Conservation (phyloP, 2,888 invertebrate genomes). For the Caenorhabditis becei region DNA sequence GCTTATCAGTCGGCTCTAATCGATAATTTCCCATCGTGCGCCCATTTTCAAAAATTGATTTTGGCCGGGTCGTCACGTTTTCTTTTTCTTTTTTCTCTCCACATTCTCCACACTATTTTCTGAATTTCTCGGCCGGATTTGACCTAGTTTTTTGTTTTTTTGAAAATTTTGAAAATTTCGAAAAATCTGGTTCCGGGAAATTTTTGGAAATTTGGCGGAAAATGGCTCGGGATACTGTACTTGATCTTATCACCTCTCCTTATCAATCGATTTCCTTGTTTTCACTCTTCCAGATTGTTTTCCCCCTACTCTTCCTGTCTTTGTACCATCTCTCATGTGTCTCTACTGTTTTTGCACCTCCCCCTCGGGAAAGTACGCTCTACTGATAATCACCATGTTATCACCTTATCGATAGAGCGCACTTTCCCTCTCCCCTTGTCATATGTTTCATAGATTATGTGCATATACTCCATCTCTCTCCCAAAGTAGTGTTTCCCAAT, state of each 20-base stretch:
- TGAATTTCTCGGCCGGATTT: background rate
- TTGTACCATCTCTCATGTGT: conserved; percentile 21
- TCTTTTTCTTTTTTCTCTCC: background rate
- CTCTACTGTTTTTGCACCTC: background rate
- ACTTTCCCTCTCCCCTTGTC: conserved; percentile 15
- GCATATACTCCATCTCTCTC: conserved; percentile 9
- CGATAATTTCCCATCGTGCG: conserved; percentile 7
- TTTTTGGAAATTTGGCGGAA: no score
- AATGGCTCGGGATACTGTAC: no score
- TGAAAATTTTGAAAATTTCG: no score
- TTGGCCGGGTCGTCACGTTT: conserved; percentile 48
- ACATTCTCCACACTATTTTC: background rate
- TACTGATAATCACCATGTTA: background rate
- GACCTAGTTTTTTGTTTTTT: background rate
- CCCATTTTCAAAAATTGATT: conserved; percentile 57
- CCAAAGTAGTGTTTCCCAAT: background rate
- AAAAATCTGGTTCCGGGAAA: no score
- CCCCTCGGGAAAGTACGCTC: background rate
- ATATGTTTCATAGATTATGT: conserved; percentile 20
- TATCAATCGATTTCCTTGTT: background rate
- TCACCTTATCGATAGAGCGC: background rate
- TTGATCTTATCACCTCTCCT: no score
- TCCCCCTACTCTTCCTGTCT: background rate
- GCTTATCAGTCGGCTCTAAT: background rate
- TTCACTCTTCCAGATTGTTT: background rate